phyloP scores from a whole-genome alignment of 1,140 invertebrate genomes.

The Hyphantria cunea region DNA sequence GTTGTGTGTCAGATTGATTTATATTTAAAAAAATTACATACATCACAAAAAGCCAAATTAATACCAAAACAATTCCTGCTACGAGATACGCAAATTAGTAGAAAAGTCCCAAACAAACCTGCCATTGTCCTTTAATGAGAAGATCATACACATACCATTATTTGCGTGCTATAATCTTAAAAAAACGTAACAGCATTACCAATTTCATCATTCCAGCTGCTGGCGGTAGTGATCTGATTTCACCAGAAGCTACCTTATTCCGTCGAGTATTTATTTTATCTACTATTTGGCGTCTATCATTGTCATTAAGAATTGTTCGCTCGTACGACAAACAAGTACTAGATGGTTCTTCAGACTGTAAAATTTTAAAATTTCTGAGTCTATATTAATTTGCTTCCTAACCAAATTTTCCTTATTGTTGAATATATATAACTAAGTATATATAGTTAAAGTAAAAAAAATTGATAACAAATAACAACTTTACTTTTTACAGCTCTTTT shows the following conservation, averaged over 20 bases:
- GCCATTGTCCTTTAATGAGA: no score
- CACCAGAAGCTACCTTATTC: slow-evolving; percentile 63
- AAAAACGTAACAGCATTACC: slow-evolving; percentile 39
- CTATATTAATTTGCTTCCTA: neutral
- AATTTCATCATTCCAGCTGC: slow-evolving; percentile 64
- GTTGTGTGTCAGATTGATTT: no score
- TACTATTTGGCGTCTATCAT: slow-evolving; percentile 54
- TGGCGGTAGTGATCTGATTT: slow-evolving; percentile 56
- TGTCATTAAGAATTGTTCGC: slow-evolving; percentile 44
- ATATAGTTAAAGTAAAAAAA: neutral
- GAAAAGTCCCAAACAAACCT: no score
- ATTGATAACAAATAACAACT: neutral
- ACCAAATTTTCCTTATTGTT: neutral
- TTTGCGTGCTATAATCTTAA: neutral
- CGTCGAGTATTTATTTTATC: slow-evolving; percentile 66
- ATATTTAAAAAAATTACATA: no score
- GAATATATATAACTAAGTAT: neutral
- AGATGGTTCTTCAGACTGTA: slow-evolving; percentile 41
- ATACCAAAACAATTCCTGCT: no score
- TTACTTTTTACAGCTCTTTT: no score
- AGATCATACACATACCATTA: neutral
- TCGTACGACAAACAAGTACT: slow-evolving; percentile 52
- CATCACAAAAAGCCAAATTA: no score
- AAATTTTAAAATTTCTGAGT: slow-evolving; percentile 5
- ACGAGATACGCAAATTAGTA: no score